Percentiles rank a stretch among this genome's conserved stretches.
Evolutionary conservation across 2,113 vertebrate genomes (phyloP).

Genomic region (Phrynosoma blainvillii): DNA sequence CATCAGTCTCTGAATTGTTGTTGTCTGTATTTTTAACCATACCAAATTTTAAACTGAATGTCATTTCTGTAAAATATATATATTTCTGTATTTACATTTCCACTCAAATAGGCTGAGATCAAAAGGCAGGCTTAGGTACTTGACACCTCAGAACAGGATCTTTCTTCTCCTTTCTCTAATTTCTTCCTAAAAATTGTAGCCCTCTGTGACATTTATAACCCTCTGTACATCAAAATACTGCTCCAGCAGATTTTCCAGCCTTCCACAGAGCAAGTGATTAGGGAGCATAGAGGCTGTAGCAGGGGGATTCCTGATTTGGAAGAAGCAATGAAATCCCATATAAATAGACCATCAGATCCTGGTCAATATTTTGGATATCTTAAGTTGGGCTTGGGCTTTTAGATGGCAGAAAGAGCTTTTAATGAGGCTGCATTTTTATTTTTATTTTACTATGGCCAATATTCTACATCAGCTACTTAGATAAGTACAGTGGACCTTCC

Average conservation of each 20-base stretch:
- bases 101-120: neutral
- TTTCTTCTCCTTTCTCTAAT: neutral
- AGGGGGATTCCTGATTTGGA: neutral
- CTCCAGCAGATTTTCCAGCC: neutral
- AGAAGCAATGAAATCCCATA: too few relatives aligned
- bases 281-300: neutral
- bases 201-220: neutral
- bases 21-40: neutral
- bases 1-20: neutral
- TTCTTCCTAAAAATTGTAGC: too few relatives aligned
- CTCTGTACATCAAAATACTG: neutral
- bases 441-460: too few relatives aligned
- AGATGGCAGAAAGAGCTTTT: too few relatives aligned
- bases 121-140: neutral
- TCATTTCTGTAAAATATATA: too few relatives aligned
- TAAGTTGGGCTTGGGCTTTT: too few relatives aligned
- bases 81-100: too few relatives aligned
- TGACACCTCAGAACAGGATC: neutral
- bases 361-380: neutral
- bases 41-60: neutral
- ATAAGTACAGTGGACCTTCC: too few relatives aligned
- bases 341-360: neutral
- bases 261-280: neutral
- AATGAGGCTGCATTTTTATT: too few relatives aligned
- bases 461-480: too few relatives aligned